These are phyloP conservation scores for Psophia crepitans DNA, from an alignment of 2,113 vertebrate genomes.

Conservation along the genomic window DNA sequence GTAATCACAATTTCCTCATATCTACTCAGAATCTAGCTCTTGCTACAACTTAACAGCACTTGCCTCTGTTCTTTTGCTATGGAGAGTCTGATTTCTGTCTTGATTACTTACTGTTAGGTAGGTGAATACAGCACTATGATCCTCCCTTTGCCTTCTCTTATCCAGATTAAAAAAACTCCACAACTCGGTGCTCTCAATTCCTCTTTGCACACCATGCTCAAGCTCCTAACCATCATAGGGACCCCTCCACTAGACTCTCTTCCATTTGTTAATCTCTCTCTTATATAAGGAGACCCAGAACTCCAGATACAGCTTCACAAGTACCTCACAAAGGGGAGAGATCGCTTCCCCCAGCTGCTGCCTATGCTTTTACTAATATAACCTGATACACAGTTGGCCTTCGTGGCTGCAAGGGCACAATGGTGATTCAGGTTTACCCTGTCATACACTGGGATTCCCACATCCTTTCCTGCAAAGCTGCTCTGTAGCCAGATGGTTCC, in stretches of 20 bases:
- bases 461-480: background rate
- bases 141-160: background rate
- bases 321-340: background rate
- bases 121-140: background rate
- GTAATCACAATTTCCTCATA: background rate
- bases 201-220: background rate
- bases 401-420: background rate
- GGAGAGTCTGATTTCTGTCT: background rate
- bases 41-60: background rate
- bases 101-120: background rate
- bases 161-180: background rate
- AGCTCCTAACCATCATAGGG: background rate
- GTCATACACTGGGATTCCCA: background rate
- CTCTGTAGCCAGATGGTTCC: background rate
- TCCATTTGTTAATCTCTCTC: background rate
- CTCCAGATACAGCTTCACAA: background rate
- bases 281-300: background rate
- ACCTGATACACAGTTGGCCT: background rate
- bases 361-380: background rate
- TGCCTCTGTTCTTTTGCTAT: background rate
- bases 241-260: background rate
- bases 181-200: background rate
- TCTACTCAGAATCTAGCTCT: background rate
- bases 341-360: background rate
- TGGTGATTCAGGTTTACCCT: background rate